Evolutionary conservation across 2,113 vertebrate genomes (phyloP).

Genomic region (Alosa alosa): DNA sequence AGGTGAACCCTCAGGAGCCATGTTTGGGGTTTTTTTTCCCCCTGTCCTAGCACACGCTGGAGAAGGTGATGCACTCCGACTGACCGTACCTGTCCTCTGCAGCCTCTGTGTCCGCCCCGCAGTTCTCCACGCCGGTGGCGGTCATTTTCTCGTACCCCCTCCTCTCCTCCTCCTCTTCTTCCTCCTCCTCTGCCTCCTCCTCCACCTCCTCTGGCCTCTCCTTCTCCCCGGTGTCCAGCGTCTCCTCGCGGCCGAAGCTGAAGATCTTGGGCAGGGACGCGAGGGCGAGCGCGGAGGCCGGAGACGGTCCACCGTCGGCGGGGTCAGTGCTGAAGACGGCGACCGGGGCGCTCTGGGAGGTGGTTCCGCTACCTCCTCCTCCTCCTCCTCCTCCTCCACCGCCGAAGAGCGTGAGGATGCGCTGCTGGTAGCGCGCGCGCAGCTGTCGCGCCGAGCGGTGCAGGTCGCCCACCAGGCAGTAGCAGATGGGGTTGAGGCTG

Average conservation of each 20-base stretch:
- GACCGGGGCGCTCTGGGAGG: neutral
- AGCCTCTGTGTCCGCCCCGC: neutral
- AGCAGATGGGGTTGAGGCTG: slow-evolving; percentile 87
- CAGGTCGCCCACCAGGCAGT: slow-evolving; percentile 82
- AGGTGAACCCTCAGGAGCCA: neutral
- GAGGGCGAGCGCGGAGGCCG: slow-evolving; percentile 29
- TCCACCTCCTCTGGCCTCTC: neutral
- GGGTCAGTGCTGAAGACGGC: slow-evolving; percentile 39
- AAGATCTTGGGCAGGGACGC: slow-evolving; percentile 39
- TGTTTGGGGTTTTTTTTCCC: neutral
- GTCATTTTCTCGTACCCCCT: neutral
- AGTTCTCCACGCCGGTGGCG: neutral
- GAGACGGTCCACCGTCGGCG: slow-evolving; percentile 16
- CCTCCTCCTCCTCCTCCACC: slow-evolving; percentile 28
- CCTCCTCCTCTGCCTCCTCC: neutral
- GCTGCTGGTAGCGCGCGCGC: slow-evolving; percentile 78
- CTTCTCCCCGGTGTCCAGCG: neutral
- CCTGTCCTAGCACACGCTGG: neutral
- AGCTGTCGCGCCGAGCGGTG: neutral
- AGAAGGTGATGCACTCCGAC: neutral
- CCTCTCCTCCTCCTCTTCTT: neutral
- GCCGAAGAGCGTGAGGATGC: slow-evolving; percentile 74
- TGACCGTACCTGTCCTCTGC: neutral
- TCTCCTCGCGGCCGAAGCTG: slow-evolving; percentile 19
- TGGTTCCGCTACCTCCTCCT: neutral